Base-by-base conservation (phyloP, 2,888 invertebrate genomes). In the Sabellastarte sp. region DNA sequence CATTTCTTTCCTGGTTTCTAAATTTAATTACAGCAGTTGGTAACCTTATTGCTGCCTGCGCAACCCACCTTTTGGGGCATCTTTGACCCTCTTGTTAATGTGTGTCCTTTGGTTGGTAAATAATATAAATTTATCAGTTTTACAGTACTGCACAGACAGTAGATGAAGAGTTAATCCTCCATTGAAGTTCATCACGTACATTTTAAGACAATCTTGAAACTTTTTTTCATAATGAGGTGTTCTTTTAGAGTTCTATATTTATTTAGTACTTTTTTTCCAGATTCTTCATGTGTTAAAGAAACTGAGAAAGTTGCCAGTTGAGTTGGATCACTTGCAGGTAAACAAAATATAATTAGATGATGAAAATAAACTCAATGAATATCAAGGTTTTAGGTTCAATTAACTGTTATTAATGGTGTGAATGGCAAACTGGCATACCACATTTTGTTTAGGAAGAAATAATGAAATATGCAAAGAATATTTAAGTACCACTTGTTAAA, bases 321-420 rank as follows among this genome's bases (percentile, higher is more conserved):
- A 77, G 3, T 69, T 78, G 4, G 71, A 74, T 31, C 66, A 73
- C 28, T 59, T 78, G 24, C 77, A 78, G 76, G 79, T 79, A 4
- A 26, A 10, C 55, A 26, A n/a, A 58, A 41, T 58, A 56, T 10
- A 24, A 41, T 10, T 41, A n/a, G 2, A 28, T 10, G n/a, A 4
- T 28, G n/a, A n/a, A n/a, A n/a, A n/a, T n/a, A n/a, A n/a, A n/a
- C n/a, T n/a, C n/a, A n/a, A n/a, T n/a, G n/a, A n/a, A n/a, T n/a
- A 15, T 56, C n/a, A 58, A 41, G 24, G 5, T 32, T 24, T n/a
- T 3, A 4, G 26, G n/a, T 56, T n/a, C 56, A 2, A 31, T 31
- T n/a, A 1, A 41, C 41, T 41, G 41, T 20, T 41, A 20, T 41
- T 20, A 41, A 15, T 10, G 41, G 41, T 15, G 20, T 41, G 41